These are phyloP conservation scores for Plebejus argus DNA, from an alignment of 2,888 invertebrate species.

Conservation along the genomic window DNA sequence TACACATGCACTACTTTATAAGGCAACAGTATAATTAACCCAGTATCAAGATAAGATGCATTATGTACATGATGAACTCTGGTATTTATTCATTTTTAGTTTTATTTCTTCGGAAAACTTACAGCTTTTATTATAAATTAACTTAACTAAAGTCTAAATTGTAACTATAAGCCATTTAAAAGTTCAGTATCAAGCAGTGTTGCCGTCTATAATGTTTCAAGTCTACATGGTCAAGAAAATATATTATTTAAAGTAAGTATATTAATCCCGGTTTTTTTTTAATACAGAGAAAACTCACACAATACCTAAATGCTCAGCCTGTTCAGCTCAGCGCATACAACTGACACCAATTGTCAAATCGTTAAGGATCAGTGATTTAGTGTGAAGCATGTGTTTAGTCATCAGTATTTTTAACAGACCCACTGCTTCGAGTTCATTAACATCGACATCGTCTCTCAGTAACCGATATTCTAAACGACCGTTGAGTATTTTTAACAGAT, in stretches of 20 bases:
- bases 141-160: too few species aligned
- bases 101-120: too few species aligned
- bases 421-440: constrained; percentile 63
- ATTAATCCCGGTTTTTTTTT: background rate
- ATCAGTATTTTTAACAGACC: constrained; percentile 59
- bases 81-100: too few species aligned
- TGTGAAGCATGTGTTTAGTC: constrained; percentile 63
- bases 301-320: too few species aligned
- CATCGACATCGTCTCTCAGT: constrained; percentile 54
- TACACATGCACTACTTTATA: constrained; percentile 11
- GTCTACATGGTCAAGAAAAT: background rate
- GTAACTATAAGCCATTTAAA: too few species aligned
- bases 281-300: background rate
- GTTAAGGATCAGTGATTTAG: constrained; percentile 30
- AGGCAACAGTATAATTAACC: background rate
- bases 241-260: too few species aligned
- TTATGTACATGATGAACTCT: too few species aligned
- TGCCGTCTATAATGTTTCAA: background rate
- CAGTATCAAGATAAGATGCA: background rate
- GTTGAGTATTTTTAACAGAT: background rate
- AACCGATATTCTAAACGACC: constrained; percentile 31
- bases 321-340: background rate
- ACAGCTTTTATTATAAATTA: too few species aligned
- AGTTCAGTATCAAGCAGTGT: background rate
- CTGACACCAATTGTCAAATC: background rate